phyloP scores from a whole-genome alignment of 2,113 vertebrate genomes.

The Loxodonta africana region DNA sequence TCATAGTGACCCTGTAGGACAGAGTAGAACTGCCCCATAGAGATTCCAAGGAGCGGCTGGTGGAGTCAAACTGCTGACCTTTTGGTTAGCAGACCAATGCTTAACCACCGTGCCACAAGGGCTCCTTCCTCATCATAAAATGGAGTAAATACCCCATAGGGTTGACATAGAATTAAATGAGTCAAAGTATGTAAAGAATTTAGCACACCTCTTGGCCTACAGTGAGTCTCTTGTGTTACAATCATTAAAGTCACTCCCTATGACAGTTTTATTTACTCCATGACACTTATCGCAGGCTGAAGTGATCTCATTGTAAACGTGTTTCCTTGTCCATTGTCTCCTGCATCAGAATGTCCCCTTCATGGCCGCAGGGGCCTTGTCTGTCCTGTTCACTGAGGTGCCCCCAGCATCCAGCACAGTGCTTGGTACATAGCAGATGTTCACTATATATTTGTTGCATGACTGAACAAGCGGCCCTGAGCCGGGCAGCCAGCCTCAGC shows the following conservation, averaged over 20 bases:
- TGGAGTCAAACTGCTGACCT: too few relatives aligned
- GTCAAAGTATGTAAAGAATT: neutral
- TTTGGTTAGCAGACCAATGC: too few relatives aligned
- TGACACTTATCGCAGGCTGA: neutral
- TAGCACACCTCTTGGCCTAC: neutral
- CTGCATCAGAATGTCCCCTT: slow-evolving; percentile 1
- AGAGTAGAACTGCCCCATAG: too few relatives aligned
- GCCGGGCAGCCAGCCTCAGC: neutral
- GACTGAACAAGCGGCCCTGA: neutral
- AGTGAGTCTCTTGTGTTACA: neutral
- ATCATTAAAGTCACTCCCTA: neutral
- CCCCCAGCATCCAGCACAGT: neutral
- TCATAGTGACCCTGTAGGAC: too few relatives aligned
- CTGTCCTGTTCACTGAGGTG: neutral
- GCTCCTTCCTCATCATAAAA: neutral
- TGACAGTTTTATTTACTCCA: neutral
- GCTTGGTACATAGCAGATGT: neutral
- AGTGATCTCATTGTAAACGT: neutral
- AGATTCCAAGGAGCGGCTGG: too few relatives aligned
- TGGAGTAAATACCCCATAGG: neutral
- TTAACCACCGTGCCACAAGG: too few relatives aligned
- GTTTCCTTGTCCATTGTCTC: neutral
- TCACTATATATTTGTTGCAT: neutral
- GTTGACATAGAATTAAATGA: neutral
- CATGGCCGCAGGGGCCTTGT: neutral